Evolutionary conservation across 2,888 invertebrate species (phyloP).

Genomic region (Cheilosia scutellata): DNA sequence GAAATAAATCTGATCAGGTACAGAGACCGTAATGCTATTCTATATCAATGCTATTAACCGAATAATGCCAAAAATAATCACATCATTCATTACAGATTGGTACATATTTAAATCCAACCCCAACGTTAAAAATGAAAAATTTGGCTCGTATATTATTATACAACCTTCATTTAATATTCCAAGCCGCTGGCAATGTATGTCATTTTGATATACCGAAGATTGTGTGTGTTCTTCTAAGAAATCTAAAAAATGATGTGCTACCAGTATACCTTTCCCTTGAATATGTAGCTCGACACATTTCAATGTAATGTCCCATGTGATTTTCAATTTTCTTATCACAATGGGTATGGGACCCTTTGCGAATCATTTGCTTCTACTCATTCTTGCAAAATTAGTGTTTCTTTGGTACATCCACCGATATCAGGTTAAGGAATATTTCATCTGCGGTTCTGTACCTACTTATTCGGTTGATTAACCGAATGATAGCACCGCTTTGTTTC

Average conservation of each 20-base stretch:
- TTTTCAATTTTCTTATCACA: conserved; percentile 58
- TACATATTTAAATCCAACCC: conserved; percentile 19
- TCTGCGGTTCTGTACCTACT: conserved; percentile 36
- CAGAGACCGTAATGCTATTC: not conserved
- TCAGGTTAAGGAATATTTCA: conserved; percentile 9
- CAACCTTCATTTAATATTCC: conserved; percentile 50
- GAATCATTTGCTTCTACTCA: conserved; percentile 50
- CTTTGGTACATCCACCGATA: not conserved
- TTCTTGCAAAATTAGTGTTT: conserved; percentile 47
- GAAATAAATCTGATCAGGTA: not conserved
- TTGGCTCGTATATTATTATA: conserved; percentile 16
- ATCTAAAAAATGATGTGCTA: conserved; percentile 36
- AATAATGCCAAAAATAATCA: conserved; percentile 17
- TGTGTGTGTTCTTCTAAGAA: conserved; percentile 23
- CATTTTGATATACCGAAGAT: not conserved
- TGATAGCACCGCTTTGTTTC: conserved; percentile 34
- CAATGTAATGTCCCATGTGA: conserved; percentile 54
- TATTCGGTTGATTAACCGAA: conserved; percentile 44
- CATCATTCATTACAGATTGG: conserved; percentile 31
- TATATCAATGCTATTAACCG: conserved; percentile 1
- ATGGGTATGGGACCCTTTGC: conserved; percentile 30
- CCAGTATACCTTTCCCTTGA: conserved; percentile 2
- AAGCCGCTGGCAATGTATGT: conserved; percentile 20
- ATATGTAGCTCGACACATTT: conserved; percentile 20
- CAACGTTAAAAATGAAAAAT: conserved; percentile 46